Conservation (phyloP, 2,888 invertebrate genomes). For the Catocala fraxini region DNA sequence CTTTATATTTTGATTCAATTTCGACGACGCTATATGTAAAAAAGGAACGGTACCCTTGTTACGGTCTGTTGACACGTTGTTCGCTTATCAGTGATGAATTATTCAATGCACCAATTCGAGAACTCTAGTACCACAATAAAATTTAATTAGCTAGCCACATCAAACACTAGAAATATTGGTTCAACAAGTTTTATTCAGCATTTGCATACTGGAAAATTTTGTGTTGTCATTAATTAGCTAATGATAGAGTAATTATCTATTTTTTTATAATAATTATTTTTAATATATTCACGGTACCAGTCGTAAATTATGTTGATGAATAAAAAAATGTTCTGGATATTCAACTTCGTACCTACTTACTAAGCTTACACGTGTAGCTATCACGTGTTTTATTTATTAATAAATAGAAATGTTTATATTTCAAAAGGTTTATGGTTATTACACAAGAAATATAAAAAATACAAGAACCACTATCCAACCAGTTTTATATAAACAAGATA, state of each 20-base stretch:
- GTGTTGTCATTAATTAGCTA: constrained; percentile 12
- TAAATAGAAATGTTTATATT: constrained; percentile 5
- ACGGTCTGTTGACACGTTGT: too few species aligned
- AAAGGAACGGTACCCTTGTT: too few species aligned
- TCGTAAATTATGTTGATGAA: neutral
- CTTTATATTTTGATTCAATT: too few species aligned
- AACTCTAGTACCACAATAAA: too few species aligned
- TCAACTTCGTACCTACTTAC: neutral
- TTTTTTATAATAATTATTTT: neutral
- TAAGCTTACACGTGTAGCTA: neutral
- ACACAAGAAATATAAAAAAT: constrained; percentile 1
- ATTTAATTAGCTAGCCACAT: too few species aligned
- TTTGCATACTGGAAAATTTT: constrained; percentile 25
- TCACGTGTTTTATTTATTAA: constrained; percentile 7
- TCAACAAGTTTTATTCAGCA: constrained; percentile 1
- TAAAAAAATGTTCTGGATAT: neutral
- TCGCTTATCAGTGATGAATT: too few species aligned
- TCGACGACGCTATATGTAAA: too few species aligned
- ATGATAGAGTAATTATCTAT: constrained; percentile 3
- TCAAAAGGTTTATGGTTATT: neutral
- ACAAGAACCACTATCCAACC: neutral
- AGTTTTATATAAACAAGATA: too few species aligned
- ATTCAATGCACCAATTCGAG: too few species aligned
- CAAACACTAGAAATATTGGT: neutral
- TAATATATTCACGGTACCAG: neutral